These are phyloP conservation scores for Sialia sialis DNA, from an alignment of 2,113 vertebrate species.

Conservation along the genomic window DNA sequence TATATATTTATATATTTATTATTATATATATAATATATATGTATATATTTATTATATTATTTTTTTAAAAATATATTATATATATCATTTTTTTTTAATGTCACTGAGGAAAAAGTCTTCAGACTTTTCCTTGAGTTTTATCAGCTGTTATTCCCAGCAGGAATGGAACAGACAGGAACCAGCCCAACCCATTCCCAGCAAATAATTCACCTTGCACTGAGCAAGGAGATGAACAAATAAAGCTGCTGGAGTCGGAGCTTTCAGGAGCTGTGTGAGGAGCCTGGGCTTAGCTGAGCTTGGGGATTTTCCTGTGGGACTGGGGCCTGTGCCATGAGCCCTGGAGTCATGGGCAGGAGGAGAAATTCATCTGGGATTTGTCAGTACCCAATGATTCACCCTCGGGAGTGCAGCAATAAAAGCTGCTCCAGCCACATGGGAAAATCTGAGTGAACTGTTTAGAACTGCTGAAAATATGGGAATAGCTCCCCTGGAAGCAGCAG, in stretches of 20 bases:
- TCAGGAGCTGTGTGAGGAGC: background rate
- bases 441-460: background rate
- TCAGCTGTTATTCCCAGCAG: background rate
- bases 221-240: background rate
- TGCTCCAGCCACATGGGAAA: background rate
- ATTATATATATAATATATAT: background rate
- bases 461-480: background rate
- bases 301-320: background rate
- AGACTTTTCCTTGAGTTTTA: background rate
- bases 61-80: no score
- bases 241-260: background rate
- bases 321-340: background rate
- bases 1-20: background rate
- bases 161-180: conserved; percentile 7
- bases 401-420: background rate
- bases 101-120: background rate
- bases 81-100: background rate
- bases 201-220: background rate
- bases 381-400: background rate
- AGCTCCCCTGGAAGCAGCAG: background rate
- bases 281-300: background rate
- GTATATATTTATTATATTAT: background rate
- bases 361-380: background rate
- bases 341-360: background rate
- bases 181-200: conserved; percentile 9